A percentile compares a stretch with the other conserved stretches of the same genome.
These are phyloP conservation scores for Amphiprion clarkii DNA, from an alignment of 2,797 vertebrate species.

Conservation along the genomic window DNA sequence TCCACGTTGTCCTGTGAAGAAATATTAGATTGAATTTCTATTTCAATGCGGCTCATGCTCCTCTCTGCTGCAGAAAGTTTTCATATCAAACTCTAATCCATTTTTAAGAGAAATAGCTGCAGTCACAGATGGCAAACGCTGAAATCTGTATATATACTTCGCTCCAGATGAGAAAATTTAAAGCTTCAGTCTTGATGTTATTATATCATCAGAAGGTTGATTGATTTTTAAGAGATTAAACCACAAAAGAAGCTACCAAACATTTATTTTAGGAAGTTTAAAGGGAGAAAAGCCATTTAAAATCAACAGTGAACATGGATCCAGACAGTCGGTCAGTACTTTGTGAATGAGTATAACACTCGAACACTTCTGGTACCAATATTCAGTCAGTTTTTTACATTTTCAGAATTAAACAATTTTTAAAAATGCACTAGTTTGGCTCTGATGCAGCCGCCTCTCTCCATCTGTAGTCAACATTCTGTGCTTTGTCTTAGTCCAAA, in stretches of 20 bases:
- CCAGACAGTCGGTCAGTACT: too few relatives aligned
- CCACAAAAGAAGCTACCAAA: background rate
- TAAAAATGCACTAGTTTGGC: too few relatives aligned
- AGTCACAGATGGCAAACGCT: constrained; percentile 5
- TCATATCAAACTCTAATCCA: background rate
- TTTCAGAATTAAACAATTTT: too few relatives aligned
- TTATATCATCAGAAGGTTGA: background rate
- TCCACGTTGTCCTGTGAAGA: constrained; percentile 93
- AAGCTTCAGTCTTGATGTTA: background rate
- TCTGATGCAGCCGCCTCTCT: too few relatives aligned
- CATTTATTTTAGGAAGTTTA: background rate
- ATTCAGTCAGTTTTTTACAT: too few relatives aligned
- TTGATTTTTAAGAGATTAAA: background rate
- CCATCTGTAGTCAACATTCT: too few relatives aligned
- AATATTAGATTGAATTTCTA: background rate
- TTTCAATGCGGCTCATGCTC: background rate
- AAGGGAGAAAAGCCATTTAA: too few relatives aligned
- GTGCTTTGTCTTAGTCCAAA: too few relatives aligned
- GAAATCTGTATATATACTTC: background rate
- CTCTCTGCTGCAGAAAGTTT: background rate
- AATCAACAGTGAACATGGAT: too few relatives aligned
- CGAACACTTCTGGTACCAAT: too few relatives aligned
- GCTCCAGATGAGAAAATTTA: background rate
- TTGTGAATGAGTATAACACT: too few relatives aligned
- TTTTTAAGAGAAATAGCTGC: constrained; percentile 1